phyloP scores from a whole-genome alignment of 1,140 invertebrate species.

The Drosophila kanapiae region DNA sequence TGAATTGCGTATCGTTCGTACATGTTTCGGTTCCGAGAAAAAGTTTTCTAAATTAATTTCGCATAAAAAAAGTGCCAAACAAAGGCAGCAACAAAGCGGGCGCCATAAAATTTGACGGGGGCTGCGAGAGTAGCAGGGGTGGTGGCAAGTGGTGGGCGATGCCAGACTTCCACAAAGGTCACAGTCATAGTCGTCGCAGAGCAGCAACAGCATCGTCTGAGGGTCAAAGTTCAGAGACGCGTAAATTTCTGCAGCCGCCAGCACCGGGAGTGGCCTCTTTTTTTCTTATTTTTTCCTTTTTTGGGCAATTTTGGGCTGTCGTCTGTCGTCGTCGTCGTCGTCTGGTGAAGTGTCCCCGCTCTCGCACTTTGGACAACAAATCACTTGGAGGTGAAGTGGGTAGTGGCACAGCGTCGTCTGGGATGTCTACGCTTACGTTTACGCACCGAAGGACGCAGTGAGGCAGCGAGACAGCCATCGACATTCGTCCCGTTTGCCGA shows the following conservation, averaged over 20 bases:
- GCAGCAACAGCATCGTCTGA: conserved; percentile 45
- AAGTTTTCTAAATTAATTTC: conserved; percentile 80
- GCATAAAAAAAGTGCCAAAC: conserved; percentile 67
- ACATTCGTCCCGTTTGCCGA: conserved; percentile 23
- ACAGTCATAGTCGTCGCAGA: conserved; percentile 29
- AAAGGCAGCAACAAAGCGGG: conserved; percentile 26
- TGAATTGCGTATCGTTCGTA: conserved; percentile 37
- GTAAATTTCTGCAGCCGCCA: conserved; percentile 55
- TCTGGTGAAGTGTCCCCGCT: conserved; percentile 55
- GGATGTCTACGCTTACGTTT: conserved; percentile 39
- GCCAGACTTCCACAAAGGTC: conserved; percentile 62
- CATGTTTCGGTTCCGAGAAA: conserved; percentile 45
- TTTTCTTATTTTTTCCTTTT: neutral
- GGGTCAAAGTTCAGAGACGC: conserved; percentile 79
- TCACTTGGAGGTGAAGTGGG: conserved; percentile 68
- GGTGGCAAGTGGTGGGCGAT: conserved; percentile 13
- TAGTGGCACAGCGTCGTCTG: conserved; percentile 69
- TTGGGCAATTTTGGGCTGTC: conserved; percentile 32
- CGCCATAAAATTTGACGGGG: conserved; percentile 61
- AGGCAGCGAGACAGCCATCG: conserved; percentile 5
- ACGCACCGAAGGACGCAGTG: conserved; percentile 50
- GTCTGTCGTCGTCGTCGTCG: conserved; percentile 30
- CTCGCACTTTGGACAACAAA: conserved; percentile 59
- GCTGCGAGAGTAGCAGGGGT: neutral
- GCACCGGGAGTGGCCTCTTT: neutral